Base-by-base conservation (phyloP, 2,113 vertebrate genomes). In the Malurus cyaneus region DNA sequence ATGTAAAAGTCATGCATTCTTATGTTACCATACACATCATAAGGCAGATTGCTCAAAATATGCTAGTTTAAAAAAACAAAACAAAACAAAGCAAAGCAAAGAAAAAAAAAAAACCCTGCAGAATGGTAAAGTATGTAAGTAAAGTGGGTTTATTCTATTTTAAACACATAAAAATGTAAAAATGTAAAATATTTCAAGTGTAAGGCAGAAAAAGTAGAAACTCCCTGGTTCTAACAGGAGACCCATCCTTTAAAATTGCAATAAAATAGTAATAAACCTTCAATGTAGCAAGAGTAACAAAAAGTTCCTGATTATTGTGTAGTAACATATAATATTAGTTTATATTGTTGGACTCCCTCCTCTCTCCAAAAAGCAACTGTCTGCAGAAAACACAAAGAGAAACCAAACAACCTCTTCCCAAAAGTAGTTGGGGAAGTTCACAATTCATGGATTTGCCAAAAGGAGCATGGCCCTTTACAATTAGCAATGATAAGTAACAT, bases 401-500 rank as follows among this genome's bases (percentile, higher is more conserved):
- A 94, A 81, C 7, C 21, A 12, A 69, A 57, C 42, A 81, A 53
- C 18, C 46, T 93, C 28, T 78, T 81, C 32, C 11, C 46, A 41
- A 87, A 77, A 46, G 34, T 50, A 36, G 32, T 39, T 39, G 39
- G 39, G 39, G 39, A 39, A 39, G 39, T 11, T 87, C 46, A 71
- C 15, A 85, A 14, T 64, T 94, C 14, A 31, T 59, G 42, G 23
- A 78, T 71, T 79, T 92, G 16, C 41, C 70, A 87, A 64, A 90
- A 88, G 5, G 13, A 94, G 20, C 6, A 42, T 62, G 46, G 14
- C n/a, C 34, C 69, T 86, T 96, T 92, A 93, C 82, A 92, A 26
- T 94, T 65, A 96, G 42, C 62, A 67, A 79, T 71, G 18, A 91
- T 80, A 71, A 88, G 47, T 31, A 94, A 96, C 62, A 80, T 5